Evolutionary conservation across 2,797 vertebrate species (phyloP).

Genomic region (Urocyon cinereoargenteus): DNA sequence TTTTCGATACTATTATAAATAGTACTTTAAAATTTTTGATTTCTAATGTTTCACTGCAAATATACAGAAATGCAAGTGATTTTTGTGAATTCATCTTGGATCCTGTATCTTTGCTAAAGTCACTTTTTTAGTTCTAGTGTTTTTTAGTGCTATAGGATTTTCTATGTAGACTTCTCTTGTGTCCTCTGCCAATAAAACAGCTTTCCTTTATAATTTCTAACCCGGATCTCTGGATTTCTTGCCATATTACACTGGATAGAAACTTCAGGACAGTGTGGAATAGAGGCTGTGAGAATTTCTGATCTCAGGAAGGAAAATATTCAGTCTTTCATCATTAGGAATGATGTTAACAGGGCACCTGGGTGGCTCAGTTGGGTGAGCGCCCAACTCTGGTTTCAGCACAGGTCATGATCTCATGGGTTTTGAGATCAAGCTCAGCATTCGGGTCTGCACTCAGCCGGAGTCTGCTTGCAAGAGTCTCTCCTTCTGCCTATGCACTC

Average conservation of each 20-base stretch:
- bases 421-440: not conserved
- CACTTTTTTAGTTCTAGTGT: not conserved
- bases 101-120: not conserved
- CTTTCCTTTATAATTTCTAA: not conserved
- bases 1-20: not conserved
- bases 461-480: not conserved
- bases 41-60: not conserved
- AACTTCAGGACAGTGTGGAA: not conserved
- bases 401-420: not conserved
- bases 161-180: not conserved
- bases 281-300: not conserved
- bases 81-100: not conserved
- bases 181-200: not conserved
- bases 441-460: not conserved
- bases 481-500: not conserved
- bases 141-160: not conserved
- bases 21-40: not conserved
- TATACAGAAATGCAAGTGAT: not conserved
- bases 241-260: not conserved
- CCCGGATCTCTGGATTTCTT: not conserved
- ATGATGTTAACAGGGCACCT: not conserved
- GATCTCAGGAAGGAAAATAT: not conserved
- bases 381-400: not conserved
- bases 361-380: not conserved
- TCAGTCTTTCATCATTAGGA: not conserved